Conservation (phyloP, 2,888 invertebrate species). For the Pegoplata infirma region DNA sequence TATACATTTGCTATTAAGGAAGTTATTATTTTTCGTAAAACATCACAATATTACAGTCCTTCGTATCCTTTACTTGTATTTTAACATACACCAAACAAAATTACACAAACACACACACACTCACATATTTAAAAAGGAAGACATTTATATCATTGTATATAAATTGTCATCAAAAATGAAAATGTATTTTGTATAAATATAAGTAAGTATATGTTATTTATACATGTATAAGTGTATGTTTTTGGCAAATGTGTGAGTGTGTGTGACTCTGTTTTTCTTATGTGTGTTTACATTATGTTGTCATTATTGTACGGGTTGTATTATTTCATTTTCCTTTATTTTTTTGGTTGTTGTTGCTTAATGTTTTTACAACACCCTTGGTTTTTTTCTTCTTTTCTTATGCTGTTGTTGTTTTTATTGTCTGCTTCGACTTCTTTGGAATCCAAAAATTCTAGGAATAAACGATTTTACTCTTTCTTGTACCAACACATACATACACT, state of each 20-base stretch:
- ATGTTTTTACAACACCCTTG: slow-evolving; percentile 15
- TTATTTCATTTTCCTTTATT: slow-evolving; percentile 18
- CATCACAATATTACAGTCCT: slow-evolving; percentile 27
- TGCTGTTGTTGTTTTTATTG: neutral
- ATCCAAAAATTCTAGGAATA: slow-evolving; percentile 22
- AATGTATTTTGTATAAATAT: neutral
- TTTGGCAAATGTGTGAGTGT: neutral
- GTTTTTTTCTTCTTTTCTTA: neutral
- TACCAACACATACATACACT: neutral
- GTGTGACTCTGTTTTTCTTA: neutral
- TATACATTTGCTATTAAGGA: slow-evolving; percentile 50
- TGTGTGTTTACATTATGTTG: slow-evolving; percentile 29
- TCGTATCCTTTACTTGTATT: slow-evolving; percentile 15
- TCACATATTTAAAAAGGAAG: neutral
- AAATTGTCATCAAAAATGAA: slow-evolving; percentile 50
- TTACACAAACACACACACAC: neutral
- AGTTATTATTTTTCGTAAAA: slow-evolving; percentile 48
- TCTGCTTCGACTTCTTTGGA: slow-evolving; percentile 4
- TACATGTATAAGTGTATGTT: neutral
- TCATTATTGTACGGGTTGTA: slow-evolving; percentile 44
- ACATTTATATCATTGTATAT: slow-evolving; percentile 45
- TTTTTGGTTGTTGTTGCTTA: neutral
- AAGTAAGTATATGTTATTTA: neutral
- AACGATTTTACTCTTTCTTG: slow-evolving; percentile 24
- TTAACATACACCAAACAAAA: neutral